phyloP scores from a whole-genome alignment of 2,113 vertebrate species.

The Lanius collurio region DNA sequence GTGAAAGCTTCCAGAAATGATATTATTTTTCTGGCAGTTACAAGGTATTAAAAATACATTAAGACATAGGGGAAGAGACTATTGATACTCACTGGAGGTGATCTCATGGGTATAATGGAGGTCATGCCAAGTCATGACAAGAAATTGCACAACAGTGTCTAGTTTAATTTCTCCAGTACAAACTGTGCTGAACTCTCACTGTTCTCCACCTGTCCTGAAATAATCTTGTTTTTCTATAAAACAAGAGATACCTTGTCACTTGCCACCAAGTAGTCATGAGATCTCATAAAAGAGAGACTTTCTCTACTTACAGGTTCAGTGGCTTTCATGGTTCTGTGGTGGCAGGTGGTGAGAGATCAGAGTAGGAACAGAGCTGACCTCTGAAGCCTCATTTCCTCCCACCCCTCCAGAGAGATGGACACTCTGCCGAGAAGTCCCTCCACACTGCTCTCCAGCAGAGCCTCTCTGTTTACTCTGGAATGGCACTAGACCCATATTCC shows the following conservation, averaged over 20 bases:
- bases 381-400: neutral
- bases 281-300: neutral
- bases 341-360: neutral
- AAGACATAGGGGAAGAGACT: slow-evolving; percentile 4
- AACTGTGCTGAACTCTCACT: neutral
- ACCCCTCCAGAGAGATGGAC: neutral
- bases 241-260: neutral
- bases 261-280: neutral
- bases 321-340: neutral
- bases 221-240: neutral
- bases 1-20: slow-evolving; percentile 46
- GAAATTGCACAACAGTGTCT: slow-evolving; percentile 11
- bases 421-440: neutral
- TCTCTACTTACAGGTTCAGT: neutral
- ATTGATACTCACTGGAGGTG: slow-evolving; percentile 32
- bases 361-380: neutral
- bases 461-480: neutral
- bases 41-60: slow-evolving; percentile 59
- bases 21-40: slow-evolving; percentile 44
- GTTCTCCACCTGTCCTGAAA: neutral
- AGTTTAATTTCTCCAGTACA: neutral
- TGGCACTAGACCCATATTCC: neutral
- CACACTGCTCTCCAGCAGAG: neutral
- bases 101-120: slow-evolving; percentile 38
- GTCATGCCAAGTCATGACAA: slow-evolving; percentile 30